Evolutionary conservation across 1,140 invertebrate species (phyloP), one percentile per base, ranked within the genome.

Genomic region (Macrobrachium nipponense): DNA sequence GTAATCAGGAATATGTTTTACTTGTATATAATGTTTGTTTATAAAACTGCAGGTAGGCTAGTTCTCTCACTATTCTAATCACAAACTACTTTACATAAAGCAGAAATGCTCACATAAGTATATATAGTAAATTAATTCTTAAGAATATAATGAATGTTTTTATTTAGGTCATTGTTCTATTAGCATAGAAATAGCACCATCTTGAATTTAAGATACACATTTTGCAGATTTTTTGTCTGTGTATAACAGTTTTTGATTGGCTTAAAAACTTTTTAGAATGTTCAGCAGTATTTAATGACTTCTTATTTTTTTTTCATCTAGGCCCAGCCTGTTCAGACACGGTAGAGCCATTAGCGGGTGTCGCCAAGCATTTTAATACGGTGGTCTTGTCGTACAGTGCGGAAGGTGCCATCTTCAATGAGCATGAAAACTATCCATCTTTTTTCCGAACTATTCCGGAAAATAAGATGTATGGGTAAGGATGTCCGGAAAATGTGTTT

Each of bases 361-460:
- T 97, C 18, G 95, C 96, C 0, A 95, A 94, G 82, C 94, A 95
- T 89, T 96, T 95, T 89, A 94, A 94, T 83, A 95, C 94, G 43
- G 92, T 96, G 64, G 93, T 96, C 0, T 94, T 97, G 72, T 96
- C 95, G 66, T 97, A 96, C 90, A 95, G 95, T 87, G 96, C 96
- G 2, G 95, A 96, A 90, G 95, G 89, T 27, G 83, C 87, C 20
- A 87, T 89, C 59, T 87, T 86, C 68, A 86, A 82, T 0, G 94
- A 96, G 91, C 92, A 94, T 23, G 90, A 92, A 0, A 94, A 93
- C 81, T 97, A 96, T 92, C 95, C 95, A 0, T 96, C 95, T 89
- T 96, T 97, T 91, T 97, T 96, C 90, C 91, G 95, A 3, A 97
- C 96, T 3, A 96, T 96, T 86, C 95, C 95, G 5, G 95, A 95